These are phyloP conservation scores for Amazona finschi DNA, from an alignment of 2,797 vertebrate genomes.

Conservation along the genomic window DNA sequence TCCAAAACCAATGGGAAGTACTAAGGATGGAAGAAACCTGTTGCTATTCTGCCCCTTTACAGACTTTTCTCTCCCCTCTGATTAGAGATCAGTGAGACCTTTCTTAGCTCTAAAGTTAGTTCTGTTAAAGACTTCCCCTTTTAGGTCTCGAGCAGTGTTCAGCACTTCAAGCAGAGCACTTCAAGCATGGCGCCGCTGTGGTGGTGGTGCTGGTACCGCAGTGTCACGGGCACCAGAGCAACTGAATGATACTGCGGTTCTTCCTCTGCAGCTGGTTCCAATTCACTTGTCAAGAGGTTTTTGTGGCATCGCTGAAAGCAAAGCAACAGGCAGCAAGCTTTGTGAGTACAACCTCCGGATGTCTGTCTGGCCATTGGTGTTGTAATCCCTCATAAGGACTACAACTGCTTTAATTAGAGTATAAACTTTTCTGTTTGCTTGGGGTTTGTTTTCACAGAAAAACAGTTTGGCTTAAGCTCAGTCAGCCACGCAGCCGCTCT, in stretches of 20 bases:
- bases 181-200: accelerated
- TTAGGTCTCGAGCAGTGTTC: neutral
- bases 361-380: neutral
- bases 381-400: neutral
- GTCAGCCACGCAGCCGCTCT: too few species aligned
- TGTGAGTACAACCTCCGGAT: neutral
- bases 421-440: neutral
- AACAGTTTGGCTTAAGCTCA: too few species aligned
- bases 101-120: neutral
- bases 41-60: neutral
- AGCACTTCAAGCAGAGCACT: neutral
- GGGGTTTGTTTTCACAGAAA: neutral
- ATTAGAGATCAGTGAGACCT: neutral
- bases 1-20: neutral
- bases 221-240: accelerated
- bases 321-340: neutral
- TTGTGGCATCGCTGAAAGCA: neutral
- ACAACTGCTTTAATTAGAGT: neutral
- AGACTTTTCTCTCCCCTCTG: neutral
- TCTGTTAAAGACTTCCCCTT: neutral
- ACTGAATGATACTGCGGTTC: accelerated
- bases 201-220: accelerated
- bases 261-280: neutral
- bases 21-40: neutral
- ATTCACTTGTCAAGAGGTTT: neutral